phyloP scores from a whole-genome alignment of 64 coral and sea anemone genomes.

The Actinia equina region DNA sequence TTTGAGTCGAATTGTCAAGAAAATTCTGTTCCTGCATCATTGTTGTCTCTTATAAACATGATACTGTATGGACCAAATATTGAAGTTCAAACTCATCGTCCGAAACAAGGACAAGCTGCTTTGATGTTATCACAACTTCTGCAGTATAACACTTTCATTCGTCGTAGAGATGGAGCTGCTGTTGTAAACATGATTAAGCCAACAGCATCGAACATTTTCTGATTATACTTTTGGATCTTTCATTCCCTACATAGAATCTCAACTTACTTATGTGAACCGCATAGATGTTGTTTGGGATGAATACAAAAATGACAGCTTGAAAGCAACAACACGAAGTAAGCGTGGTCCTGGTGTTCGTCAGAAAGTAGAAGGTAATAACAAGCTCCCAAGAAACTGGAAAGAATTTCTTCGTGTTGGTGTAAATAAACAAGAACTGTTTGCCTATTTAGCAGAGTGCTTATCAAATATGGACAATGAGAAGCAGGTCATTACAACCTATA shows the following conservation, averaged over 20 bases:
- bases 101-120: no score
- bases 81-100: no score
- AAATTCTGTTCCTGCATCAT: no score
- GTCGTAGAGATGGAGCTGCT: background rate
- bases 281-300: slow-evolving; percentile 54
- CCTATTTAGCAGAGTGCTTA: background rate
- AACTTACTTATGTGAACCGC: slow-evolving; percentile 1
- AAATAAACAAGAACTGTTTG: background rate
- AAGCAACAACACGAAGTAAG: background rate
- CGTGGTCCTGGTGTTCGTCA: background rate
- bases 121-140: no score
- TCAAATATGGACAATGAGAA: background rate
- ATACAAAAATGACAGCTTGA: slow-evolving; percentile 42
- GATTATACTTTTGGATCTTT: no score
- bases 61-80: no score
- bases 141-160: no score
- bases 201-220: background rate
- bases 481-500: slow-evolving; percentile 10
- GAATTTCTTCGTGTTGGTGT: background rate
- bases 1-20: no score
- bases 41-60: no score
- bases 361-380: background rate
- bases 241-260: no score
- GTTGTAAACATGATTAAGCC: background rate
- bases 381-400: background rate